These are phyloP conservation scores for Takifugu bimaculatus DNA, from an alignment of 2,113 vertebrate genomes.

Conservation along the genomic window DNA sequence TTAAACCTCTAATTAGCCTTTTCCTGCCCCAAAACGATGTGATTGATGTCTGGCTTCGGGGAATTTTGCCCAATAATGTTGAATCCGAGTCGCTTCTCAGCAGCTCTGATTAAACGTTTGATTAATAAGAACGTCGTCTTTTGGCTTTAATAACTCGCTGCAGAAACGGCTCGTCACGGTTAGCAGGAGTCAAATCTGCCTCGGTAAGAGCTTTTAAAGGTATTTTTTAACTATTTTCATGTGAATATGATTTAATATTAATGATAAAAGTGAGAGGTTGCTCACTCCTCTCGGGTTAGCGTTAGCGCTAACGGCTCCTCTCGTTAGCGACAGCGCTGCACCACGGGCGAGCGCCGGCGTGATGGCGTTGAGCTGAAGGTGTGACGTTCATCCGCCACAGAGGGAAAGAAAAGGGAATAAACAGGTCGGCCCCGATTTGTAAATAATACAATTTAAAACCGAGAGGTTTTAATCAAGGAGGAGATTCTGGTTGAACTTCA, in stretches of 20 bases:
- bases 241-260: background rate
- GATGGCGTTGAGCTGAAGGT: conserved; percentile 22
- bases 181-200: no score
- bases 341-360: conserved; percentile 18
- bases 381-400: conserved; percentile 18
- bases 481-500: no score
- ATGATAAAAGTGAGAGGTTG: background rate
- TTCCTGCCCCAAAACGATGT: background rate
- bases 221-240: background rate
- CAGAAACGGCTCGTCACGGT: background rate
- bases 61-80: background rate
- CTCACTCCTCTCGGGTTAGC: conserved; percentile 36
- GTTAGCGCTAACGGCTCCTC: no score
- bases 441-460: no score
- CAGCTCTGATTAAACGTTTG: conserved; percentile 17
- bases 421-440: background rate
- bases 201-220: background rate
- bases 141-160: no score
- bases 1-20: conserved; percentile 15
- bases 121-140: no score
- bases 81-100: conserved; percentile 16
- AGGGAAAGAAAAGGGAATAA: background rate
- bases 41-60: conserved; percentile 23
- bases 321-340: conserved; percentile 43
- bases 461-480: no score